A percentile compares a stretch with the other conserved stretches of the same genome.
Evolutionary conservation across 2,888 invertebrate species (phyloP).

Genomic region (Ophion costatus): DNA sequence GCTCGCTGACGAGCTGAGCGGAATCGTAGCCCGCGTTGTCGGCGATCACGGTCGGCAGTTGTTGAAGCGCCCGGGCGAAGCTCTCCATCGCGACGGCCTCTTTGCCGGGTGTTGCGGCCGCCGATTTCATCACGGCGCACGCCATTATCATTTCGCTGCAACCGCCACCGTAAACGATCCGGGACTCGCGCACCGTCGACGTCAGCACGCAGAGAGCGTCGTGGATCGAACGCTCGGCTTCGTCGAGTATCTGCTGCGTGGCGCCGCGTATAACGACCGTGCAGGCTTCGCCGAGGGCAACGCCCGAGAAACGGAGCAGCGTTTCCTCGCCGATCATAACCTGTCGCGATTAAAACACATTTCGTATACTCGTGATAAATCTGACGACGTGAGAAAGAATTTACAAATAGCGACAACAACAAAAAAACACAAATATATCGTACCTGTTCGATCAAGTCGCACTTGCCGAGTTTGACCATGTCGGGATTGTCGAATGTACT

Average conservation of each 20-base stretch:
- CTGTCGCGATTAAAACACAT: conserved; percentile 78
- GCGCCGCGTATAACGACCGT: conserved; percentile 98
- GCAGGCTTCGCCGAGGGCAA: conserved; percentile 97
- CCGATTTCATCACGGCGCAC: conserved; percentile 93
- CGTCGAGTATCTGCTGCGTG: conserved; percentile 98
- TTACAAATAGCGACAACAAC: neutral
- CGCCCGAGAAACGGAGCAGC: conserved; percentile 96
- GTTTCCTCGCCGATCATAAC: conserved; percentile 99
- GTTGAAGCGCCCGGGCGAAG: conserved; percentile 94
- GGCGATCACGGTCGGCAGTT: conserved; percentile 97
- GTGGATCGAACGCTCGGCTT: conserved; percentile 98
- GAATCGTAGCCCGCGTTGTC: conserved; percentile 99
- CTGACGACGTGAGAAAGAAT: neutral
- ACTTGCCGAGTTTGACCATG: conserved; percentile 95
- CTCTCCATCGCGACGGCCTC: conserved; percentile 99
- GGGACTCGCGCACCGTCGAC: conserved; percentile 97
- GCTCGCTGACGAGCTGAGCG: conserved; percentile 95
- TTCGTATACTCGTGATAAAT: neutral
- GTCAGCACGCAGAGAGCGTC: conserved; percentile 98
- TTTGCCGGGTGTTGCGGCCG: conserved; percentile 96
- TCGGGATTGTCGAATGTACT: conserved; percentile 99
- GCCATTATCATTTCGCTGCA: conserved; percentile 99
- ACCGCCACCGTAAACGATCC: conserved; percentile 96
- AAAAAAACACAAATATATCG: conserved; percentile 51
- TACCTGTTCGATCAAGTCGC: conserved; percentile 97